Percentiles rank a stretch among this genome's conserved stretches.
Conservation (phyloP, 2,888 invertebrate genomes). For the Punctoribates punctum region DNA sequence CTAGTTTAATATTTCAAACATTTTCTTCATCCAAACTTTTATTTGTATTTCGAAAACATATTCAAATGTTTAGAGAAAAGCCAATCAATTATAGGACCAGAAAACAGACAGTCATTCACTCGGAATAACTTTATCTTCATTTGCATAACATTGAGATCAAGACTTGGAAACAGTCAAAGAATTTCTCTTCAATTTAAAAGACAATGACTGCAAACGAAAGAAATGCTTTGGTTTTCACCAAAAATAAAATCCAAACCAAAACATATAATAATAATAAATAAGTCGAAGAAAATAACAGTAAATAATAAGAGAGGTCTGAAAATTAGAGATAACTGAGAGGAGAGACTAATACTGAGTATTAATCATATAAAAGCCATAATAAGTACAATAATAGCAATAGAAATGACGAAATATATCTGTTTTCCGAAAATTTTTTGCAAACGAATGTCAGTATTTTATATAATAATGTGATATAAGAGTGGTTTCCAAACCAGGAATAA, state of each 20-base stretch:
- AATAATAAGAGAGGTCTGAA: neutral
- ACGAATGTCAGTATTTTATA: neutral
- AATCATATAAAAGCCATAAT: constrained; percentile 2
- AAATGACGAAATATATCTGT: neutral
- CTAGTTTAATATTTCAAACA: too few species aligned
- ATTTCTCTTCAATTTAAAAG: too few species aligned
- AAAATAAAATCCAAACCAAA: neutral
- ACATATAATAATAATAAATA: neutral
- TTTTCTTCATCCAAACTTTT: too few species aligned
- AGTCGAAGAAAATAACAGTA: neutral
- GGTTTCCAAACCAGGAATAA: neutral
- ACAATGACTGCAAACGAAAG: neutral
- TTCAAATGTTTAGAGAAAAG: too few species aligned
- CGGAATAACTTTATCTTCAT: too few species aligned
- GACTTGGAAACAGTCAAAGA: too few species aligned
- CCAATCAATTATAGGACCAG: too few species aligned
- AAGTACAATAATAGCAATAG: neutral
- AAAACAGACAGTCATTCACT: too few species aligned
- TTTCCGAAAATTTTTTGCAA: neutral
- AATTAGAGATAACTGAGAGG: constrained; percentile 3
- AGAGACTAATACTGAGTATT: neutral
- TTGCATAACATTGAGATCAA: too few species aligned
- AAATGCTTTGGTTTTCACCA: neutral
- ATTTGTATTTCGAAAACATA: too few species aligned
- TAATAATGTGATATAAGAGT: neutral